Percentiles rank a stretch among this genome's conserved stretches.
Evolutionary conservation across 2,113 vertebrate genomes (phyloP).

Genomic region (Myrmecobius fasciatus): DNA sequence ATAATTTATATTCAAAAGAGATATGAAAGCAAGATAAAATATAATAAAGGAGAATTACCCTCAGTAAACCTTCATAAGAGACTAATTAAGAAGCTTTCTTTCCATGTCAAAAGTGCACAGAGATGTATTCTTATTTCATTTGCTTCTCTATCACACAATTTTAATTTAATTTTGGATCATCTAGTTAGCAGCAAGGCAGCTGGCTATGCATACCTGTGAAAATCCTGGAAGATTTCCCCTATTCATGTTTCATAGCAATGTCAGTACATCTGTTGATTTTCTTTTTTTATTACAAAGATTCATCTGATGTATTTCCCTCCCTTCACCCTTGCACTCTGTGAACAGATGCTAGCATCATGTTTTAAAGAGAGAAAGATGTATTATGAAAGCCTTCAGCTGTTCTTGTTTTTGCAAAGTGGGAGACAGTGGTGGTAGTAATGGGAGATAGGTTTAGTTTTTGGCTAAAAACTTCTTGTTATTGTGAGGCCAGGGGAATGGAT

Average conservation of each 20-base stretch:
- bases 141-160: slow-evolving; percentile 10
- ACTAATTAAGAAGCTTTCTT: slow-evolving; percentile 38
- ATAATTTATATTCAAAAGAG: slow-evolving; percentile 20
- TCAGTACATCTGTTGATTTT: slow-evolving; percentile 49
- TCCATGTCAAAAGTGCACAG: not conserved
- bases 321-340: slow-evolving; percentile 22
- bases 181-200: slow-evolving; percentile 31
- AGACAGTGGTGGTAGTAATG: not conserved
- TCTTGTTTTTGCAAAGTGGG: not conserved
- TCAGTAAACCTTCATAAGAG: not conserved
- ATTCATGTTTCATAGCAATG: slow-evolving; percentile 26
- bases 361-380: slow-evolving; percentile 42
- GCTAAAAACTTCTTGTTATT: slow-evolving; percentile 3
- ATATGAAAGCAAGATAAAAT: slow-evolving; percentile 18
- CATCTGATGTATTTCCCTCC: slow-evolving; percentile 29
- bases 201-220: slow-evolving; percentile 50
- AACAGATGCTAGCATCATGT: slow-evolving; percentile 45
- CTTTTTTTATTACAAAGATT: slow-evolving; percentile 39
- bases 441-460: not conserved
- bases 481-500: not conserved
- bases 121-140: slow-evolving; percentile 26
- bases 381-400: slow-evolving; percentile 27
- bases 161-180: slow-evolving; percentile 43
- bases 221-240: slow-evolving; percentile 43
- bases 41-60: slow-evolving; percentile 31